phyloP scores from a whole-genome alignment of 2,888 invertebrate genomes.

The Leptinotarsa peninsularis region DNA sequence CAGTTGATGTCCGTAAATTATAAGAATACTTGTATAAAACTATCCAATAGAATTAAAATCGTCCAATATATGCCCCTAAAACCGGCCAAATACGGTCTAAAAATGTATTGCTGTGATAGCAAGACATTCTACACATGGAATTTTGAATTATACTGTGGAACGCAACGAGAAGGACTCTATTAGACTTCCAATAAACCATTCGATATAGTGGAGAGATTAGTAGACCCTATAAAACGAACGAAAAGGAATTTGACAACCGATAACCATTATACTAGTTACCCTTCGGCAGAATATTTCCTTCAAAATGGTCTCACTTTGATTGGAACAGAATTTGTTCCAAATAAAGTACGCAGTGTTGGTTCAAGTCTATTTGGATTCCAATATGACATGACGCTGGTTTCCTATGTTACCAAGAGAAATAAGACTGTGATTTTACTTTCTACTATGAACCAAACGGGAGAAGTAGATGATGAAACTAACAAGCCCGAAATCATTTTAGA shows the following conservation, averaged over 20 bases:
- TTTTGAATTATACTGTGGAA: slow-evolving; percentile 49
- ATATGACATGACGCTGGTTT: slow-evolving; percentile 29
- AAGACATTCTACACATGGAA: slow-evolving; percentile 46
- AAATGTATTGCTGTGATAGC: slow-evolving; percentile 43
- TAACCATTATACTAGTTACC: slow-evolving; percentile 10
- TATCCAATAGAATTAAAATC: too few species aligned
- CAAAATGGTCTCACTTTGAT: slow-evolving; percentile 43
- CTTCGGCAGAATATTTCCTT: slow-evolving; percentile 42
- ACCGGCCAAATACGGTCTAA: slow-evolving; percentile 33
- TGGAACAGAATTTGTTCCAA: slow-evolving; percentile 34
- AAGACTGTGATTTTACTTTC: slow-evolving; percentile 21
- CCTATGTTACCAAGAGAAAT: slow-evolving; percentile 19
- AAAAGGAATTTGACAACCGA: slow-evolving; percentile 14
- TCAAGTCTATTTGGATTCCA: slow-evolving; percentile 47
- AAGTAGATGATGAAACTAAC: neutral
- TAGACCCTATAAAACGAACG: slow-evolving; percentile 41
- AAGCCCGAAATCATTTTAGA: neutral
- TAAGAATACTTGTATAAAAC: too few species aligned
- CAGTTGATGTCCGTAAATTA: too few species aligned
- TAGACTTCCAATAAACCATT: slow-evolving; percentile 39
- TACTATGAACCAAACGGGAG: neutral
- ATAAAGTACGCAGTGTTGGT: slow-evolving; percentile 31
- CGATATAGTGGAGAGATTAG: slow-evolving; percentile 42
- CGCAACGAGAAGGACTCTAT: slow-evolving; percentile 44
- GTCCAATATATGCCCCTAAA: slow-evolving; percentile 44